Conservation (phyloP, 2,113 vertebrate genomes). For the Riparia riparia region DNA sequence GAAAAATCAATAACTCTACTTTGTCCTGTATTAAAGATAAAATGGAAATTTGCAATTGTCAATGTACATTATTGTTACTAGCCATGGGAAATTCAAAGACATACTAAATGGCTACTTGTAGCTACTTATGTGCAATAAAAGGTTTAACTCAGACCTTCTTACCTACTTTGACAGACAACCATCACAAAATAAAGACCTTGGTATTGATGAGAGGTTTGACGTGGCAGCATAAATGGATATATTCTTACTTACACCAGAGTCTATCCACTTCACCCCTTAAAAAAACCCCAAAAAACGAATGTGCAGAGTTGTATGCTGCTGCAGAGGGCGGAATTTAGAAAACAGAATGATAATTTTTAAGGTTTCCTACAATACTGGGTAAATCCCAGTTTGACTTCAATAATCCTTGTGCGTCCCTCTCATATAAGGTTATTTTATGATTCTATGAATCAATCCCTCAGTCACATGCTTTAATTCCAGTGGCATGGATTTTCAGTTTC, state of each 20-base stretch:
- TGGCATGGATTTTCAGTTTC: not conserved
- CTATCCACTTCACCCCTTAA: not conserved
- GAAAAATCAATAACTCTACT: constrained; percentile 16
- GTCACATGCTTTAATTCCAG: not conserved
- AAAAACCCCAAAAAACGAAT: not conserved
- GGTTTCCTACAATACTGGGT: not conserved
- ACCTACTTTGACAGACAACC: not conserved
- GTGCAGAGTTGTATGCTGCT: not conserved
- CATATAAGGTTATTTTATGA: not conserved
- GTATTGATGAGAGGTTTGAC: not conserved
- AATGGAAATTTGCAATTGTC: not conserved
- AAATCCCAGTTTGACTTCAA: not conserved
- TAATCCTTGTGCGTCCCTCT: not conserved
- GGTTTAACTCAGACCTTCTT: not conserved
- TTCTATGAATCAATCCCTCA: not conserved
- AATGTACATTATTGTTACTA: not conserved
- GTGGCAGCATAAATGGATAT: not conserved
- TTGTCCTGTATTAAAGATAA: not conserved
- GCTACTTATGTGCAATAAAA: not conserved
- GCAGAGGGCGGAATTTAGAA: not conserved
- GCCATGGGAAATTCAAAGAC: not conserved
- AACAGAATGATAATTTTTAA: not conserved
- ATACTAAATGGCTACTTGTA: not conserved
- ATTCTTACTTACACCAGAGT: not conserved
- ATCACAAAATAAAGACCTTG: not conserved